A percentile compares a stretch with the other conserved stretches of the same genome.
Conservation (phyloP, 1,140 invertebrate genomes). For the Bombus sibiricus region DNA sequence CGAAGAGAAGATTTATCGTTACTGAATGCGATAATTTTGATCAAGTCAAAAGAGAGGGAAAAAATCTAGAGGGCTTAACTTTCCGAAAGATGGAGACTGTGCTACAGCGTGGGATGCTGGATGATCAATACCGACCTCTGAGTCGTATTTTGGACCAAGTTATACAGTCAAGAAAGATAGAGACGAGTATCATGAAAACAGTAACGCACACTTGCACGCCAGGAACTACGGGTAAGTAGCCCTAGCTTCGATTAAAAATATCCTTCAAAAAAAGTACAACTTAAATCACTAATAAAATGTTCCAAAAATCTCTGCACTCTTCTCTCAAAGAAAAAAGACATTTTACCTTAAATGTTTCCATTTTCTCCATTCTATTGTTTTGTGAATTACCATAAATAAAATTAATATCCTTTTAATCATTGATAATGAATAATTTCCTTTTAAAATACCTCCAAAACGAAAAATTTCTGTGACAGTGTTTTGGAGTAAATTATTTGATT, state of each 20-base stretch:
- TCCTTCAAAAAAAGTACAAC: background rate
- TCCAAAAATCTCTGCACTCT: background rate
- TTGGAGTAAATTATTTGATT: background rate
- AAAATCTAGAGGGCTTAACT: constrained; percentile 24
- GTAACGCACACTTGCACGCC: constrained; percentile 71
- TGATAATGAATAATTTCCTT: background rate
- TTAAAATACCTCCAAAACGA: background rate
- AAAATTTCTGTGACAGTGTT: background rate
- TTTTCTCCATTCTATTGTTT: background rate
- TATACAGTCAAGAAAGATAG: constrained; percentile 38
- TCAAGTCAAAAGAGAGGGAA: background rate
- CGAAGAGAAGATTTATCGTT: background rate
- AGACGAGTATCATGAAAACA: constrained; percentile 69
- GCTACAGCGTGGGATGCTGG: constrained; percentile 72
- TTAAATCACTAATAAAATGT: background rate
- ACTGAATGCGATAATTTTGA: background rate
- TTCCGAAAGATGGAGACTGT: constrained; percentile 71
- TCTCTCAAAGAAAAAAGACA: background rate
- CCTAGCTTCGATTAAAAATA: background rate
- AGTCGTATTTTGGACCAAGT: constrained; percentile 52
- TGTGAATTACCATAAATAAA: background rate
- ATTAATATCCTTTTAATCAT: background rate
- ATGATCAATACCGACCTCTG: constrained; percentile 76
- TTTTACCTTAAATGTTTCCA: background rate
- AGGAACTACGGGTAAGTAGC: constrained; percentile 69